phyloP scores from a whole-genome alignment of 1,140 invertebrate species.

The Musca vetustissima region DNA sequence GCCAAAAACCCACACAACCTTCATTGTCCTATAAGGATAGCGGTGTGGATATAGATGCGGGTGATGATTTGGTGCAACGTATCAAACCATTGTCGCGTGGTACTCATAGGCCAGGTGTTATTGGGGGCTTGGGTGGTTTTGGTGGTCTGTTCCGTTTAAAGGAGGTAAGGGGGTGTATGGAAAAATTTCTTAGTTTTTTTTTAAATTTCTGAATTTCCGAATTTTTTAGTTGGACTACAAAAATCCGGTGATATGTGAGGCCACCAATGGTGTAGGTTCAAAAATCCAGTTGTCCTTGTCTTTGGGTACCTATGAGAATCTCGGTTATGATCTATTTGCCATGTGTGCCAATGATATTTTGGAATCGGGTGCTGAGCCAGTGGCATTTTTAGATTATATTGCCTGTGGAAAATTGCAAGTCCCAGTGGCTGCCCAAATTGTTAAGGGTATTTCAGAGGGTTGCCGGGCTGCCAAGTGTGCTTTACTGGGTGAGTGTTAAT shows the following conservation, averaged over 20 bases:
- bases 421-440: constrained; percentile 71
- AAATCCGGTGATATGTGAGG: constrained; percentile 88
- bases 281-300: constrained; percentile 89
- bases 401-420: constrained; percentile 86
- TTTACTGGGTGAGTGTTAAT: constrained; percentile 70
- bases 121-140: constrained; percentile 87
- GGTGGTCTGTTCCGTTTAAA: constrained; percentile 87
- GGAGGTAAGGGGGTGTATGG: constrained; percentile 44
- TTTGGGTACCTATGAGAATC: constrained; percentile 75
- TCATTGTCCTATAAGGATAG: constrained; percentile 85
- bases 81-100: constrained; percentile 78
- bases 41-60: constrained; percentile 92
- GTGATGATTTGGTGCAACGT: constrained; percentile 78
- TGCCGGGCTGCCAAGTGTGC: constrained; percentile 85
- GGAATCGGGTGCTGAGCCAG: constrained; percentile 89
- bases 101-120: constrained; percentile 71
- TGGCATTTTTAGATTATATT: constrained; percentile 97
- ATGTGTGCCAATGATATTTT: constrained; percentile 98
- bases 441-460: constrained; percentile 84
- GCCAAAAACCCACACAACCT: constrained; percentile 12
- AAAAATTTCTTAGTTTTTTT: background rate
- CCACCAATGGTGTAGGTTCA: constrained; percentile 88
- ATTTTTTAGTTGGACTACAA: constrained; percentile 60
- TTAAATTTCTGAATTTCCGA: constrained; percentile 41
- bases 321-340: constrained; percentile 95